Percentiles rank a stretch among this genome's conserved stretches.
These are phyloP conservation scores for Leptocoma aspasia DNA, from an alignment of 2,113 vertebrate genomes.

Conservation along the genomic window DNA sequence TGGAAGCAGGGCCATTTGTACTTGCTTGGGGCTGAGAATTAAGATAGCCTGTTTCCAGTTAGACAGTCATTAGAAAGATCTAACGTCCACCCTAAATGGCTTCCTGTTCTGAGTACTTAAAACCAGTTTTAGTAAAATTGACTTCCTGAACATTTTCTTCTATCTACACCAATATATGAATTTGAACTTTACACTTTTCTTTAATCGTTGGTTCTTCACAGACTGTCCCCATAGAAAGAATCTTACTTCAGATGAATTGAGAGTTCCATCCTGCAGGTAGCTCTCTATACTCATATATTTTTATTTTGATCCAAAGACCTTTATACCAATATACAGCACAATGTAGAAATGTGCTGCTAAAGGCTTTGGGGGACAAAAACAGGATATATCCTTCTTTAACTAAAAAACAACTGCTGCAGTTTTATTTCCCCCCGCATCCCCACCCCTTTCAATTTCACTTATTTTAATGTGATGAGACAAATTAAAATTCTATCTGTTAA, in stretches of 20 bases:
- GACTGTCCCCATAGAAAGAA: background rate
- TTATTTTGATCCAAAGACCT: background rate
- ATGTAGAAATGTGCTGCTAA: background rate
- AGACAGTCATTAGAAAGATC: constrained; percentile 99
- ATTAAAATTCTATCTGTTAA: background rate
- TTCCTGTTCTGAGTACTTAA: constrained; percentile 98
- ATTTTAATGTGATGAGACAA: background rate
- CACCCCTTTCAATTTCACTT: background rate
- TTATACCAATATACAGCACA: background rate
- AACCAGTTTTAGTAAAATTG: constrained; percentile 92
- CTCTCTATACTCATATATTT: background rate
- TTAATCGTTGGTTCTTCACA: background rate
- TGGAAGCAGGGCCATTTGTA: constrained; percentile 88
- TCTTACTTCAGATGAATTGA: background rate
- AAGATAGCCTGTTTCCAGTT: constrained; percentile 96
- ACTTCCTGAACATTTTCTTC: constrained; percentile 94
- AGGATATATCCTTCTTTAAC: background rate
- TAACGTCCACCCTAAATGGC: constrained; percentile 92
- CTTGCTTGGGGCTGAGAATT: constrained; percentile 91
- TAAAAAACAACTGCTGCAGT: background rate
- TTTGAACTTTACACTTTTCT: background rate
- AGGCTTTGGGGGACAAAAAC: background rate
- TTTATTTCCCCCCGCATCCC: rapidly evolving
- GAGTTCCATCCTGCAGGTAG: background rate
- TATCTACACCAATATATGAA: constrained; percentile 59